A percentile compares a stretch with the other conserved stretches of the same genome.
These are phyloP conservation scores for Caenorhabditis afra DNA, from an alignment of 2,888 invertebrate species.

Conservation along the genomic window DNA sequence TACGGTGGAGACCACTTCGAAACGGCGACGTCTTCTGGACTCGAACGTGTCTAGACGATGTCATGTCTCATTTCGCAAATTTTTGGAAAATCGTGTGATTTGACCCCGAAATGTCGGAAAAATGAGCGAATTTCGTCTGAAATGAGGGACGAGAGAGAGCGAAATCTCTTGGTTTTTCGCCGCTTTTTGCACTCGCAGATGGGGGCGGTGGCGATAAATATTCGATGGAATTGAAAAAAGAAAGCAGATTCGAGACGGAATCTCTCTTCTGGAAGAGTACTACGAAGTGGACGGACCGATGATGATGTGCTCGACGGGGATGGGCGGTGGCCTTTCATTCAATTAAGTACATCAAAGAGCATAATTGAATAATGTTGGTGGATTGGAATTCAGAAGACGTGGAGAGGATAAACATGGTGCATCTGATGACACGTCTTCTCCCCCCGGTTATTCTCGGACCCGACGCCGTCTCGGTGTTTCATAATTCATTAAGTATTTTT, in stretches of 20 bases:
- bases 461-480: conserved; percentile 12
- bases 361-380: background rate
- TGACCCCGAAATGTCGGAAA: no score
- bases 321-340: background rate
- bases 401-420: background rate
- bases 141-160: conserved; percentile 3
- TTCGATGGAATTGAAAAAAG: conserved; percentile 25
- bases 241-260: conserved; percentile 1
- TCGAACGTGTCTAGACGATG: no score
- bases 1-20: no score
- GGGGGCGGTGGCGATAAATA: conserved; percentile 33
- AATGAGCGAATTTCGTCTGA: background rate
- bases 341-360: conserved; percentile 15
- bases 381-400: background rate
- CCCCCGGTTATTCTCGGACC: conserved; percentile 32
- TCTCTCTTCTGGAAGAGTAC: background rate
- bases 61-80: no score
- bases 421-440: background rate
- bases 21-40: no score
- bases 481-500: conserved; percentile 51
- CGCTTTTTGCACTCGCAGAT: conserved; percentile 5
- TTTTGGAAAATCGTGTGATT: no score
- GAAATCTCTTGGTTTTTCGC: background rate
- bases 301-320: no score
- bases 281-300: no score